These are phyloP conservation scores for Elmis aenea DNA, from an alignment of 2,888 invertebrate genomes.

Conservation along the genomic window DNA sequence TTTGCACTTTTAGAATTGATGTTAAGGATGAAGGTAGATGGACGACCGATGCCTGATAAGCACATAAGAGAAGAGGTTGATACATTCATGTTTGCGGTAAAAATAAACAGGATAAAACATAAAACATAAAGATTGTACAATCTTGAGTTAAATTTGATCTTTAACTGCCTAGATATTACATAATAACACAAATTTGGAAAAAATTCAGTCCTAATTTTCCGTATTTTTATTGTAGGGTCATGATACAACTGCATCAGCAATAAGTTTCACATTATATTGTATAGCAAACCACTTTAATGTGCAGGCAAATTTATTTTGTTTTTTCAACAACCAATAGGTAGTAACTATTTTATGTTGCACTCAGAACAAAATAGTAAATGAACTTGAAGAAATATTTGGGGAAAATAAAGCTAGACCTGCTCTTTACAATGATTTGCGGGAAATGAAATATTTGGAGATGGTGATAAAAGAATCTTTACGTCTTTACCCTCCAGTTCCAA, in stretches of 20 bases:
- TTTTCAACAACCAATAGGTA: too few relatives aligned
- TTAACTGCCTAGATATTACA: too few relatives aligned
- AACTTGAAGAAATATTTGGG: constrained; percentile 39
- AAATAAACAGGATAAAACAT: constrained; percentile 20
- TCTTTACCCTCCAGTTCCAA: too few relatives aligned
- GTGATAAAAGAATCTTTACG: too few relatives aligned
- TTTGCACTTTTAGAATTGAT: constrained; percentile 65
- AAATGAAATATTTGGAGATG: too few relatives aligned
- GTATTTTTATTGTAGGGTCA: constrained; percentile 41
- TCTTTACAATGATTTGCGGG: too few relatives aligned
- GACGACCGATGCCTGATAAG: constrained; percentile 53
- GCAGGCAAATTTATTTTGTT: constrained; percentile 30
- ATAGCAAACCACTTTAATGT: constrained; percentile 45
- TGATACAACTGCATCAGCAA: constrained; percentile 48
- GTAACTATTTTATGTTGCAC: too few relatives aligned
- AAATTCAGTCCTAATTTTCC: constrained; percentile 1
- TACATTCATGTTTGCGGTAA: constrained; percentile 70
- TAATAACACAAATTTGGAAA: too few relatives aligned
- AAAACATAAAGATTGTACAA: too few relatives aligned
- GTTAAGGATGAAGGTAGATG: constrained; percentile 53
- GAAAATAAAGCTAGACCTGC: too few relatives aligned
- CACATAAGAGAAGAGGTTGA: constrained; percentile 66
- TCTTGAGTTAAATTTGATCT: too few relatives aligned
- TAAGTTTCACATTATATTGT: constrained; percentile 46
- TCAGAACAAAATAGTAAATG: too few relatives aligned